These are phyloP conservation scores for Limenitis arthemis DNA, from an alignment of 2,888 invertebrate genomes.

Conservation along the genomic window DNA sequence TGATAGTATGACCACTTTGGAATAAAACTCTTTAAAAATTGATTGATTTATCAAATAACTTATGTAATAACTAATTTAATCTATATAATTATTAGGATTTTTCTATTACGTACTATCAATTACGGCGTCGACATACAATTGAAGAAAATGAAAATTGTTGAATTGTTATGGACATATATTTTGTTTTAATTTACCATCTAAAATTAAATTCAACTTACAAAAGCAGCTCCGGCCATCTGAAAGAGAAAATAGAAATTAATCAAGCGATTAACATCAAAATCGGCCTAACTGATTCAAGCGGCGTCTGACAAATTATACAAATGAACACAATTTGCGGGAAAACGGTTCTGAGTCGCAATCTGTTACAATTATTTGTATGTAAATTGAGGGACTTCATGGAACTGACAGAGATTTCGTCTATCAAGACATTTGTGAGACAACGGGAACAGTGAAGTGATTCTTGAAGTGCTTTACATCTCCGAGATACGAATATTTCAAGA, in stretches of 20 bases:
- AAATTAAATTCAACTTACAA: neutral
- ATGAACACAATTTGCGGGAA: conserved; percentile 48
- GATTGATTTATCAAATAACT: no score
- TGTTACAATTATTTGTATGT: conserved; percentile 63
- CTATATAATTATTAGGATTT: no score
- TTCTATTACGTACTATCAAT: no score
- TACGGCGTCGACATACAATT: no score
- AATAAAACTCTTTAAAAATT: no score
- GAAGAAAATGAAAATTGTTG: neutral
- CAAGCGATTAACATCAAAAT: conserved; percentile 37
- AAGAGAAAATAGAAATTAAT: conserved; percentile 21
- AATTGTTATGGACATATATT: neutral
- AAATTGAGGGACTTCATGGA: conserved; percentile 47
- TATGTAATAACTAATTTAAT: no score
- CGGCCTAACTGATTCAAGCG: conserved; percentile 34
- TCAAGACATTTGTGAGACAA: conserved; percentile 21
- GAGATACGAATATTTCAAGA: conserved; percentile 9
- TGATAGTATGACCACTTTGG: no score
- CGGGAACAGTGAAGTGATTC: conserved; percentile 13
- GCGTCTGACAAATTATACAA: conserved; percentile 42
- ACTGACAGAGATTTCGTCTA: conserved; percentile 27
- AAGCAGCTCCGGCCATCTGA: neutral
- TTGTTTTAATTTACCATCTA: neutral
- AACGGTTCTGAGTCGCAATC: conserved; percentile 44
- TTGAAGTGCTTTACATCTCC: conserved; percentile 4